Evolutionary conservation across 2,113 vertebrate genomes (phyloP).

Genomic region (Mormyrus lacerda): DNA sequence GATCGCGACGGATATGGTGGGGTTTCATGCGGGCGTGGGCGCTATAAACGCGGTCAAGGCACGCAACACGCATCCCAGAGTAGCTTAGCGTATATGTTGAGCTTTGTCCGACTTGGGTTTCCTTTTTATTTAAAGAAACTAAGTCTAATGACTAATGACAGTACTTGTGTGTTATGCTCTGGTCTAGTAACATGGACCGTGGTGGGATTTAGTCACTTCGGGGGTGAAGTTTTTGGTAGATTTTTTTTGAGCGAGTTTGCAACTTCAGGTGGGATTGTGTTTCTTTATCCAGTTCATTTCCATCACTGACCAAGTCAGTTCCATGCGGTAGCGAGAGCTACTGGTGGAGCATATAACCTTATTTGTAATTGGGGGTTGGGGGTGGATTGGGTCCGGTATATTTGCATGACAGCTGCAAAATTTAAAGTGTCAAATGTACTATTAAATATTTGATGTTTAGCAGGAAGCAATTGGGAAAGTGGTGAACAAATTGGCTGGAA

Average conservation of each 20-base stretch:
- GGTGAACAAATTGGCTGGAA: background rate
- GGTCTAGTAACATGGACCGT: background rate
- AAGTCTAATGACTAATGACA: background rate
- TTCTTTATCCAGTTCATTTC: background rate
- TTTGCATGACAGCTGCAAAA: slow-evolving; percentile 25
- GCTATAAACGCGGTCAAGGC: background rate
- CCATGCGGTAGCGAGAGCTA: background rate
- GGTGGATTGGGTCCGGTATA: slow-evolving; percentile 27
- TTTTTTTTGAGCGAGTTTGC: background rate
- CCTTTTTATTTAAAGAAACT: background rate
- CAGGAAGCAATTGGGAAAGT: background rate
- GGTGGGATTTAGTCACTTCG: background rate
- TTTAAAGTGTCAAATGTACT: background rate
- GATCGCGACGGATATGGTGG: slow-evolving; percentile 74
- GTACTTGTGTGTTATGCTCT: background rate
- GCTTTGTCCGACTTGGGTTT: background rate
- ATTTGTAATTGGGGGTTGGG: background rate
- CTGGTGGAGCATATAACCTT: background rate
- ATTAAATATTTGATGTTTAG: background rate
- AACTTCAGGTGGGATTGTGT: slow-evolving; percentile 3
- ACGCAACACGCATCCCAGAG: background rate
- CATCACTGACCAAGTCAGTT: background rate
- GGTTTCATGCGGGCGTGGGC: slow-evolving; percentile 70
- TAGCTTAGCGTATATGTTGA: background rate
- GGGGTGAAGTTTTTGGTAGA: background rate